phyloP scores from a whole-genome alignment of 1,140 invertebrate genomes.

The Homalodisca vitripennis region DNA sequence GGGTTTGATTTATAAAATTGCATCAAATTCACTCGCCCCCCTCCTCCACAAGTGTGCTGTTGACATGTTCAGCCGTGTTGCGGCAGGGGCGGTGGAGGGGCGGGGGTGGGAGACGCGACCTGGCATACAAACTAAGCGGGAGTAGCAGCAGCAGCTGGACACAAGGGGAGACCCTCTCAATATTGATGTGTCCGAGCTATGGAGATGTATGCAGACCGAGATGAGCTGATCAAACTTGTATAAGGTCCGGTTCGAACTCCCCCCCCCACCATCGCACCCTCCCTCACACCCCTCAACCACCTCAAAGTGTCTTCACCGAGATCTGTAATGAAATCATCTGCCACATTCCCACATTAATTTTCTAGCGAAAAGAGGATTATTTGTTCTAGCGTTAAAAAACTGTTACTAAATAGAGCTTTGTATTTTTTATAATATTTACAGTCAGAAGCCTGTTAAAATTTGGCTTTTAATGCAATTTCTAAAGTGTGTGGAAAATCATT shows the following conservation, averaged over 20 bases:
- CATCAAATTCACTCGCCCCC: too few species aligned
- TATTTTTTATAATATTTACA: too few species aligned
- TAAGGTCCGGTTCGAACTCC: background rate
- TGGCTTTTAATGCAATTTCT: too few species aligned
- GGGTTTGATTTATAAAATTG: too few species aligned
- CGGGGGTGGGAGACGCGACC: background rate
- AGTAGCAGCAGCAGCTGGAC: background rate
- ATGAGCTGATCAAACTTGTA: constrained; percentile 1
- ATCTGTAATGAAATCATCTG: too few species aligned
- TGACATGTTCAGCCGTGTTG: background rate
- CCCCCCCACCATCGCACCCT: background rate
- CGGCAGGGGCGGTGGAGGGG: background rate
- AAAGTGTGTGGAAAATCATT: too few species aligned
- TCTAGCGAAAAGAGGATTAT: too few species aligned
- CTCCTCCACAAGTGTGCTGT: background rate
- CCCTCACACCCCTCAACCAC: background rate
- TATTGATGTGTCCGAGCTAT: constrained; percentile 15
- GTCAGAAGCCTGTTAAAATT: too few species aligned
- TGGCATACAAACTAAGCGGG: constrained; percentile 10
- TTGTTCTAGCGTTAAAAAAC: too few species aligned
- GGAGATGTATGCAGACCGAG: constrained; percentile 15
- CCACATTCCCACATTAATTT: too few species aligned
- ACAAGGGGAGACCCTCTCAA: background rate
- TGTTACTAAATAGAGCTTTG: too few species aligned
- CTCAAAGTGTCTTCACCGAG: background rate